Base-by-base conservation (phyloP, 1,140 invertebrate species). In the Drosophila athabasca region DNA sequence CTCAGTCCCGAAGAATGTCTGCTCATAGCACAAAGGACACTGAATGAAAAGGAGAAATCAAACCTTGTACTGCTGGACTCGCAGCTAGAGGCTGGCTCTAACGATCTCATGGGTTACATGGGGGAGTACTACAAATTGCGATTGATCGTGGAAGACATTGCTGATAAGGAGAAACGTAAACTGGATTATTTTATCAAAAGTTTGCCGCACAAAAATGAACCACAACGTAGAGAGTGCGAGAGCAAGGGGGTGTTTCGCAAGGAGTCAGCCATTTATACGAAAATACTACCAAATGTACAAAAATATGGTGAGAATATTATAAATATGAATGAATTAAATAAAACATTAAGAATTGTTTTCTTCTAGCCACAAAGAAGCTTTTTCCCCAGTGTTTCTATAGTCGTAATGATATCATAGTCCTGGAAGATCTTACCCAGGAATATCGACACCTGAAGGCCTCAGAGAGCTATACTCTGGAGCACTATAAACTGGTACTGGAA, bases 381-480 rank as follows among this genome's bases (percentile, higher is more conserved):
- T 91, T 49, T 67, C 76, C 90, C 0, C 43, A 57, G 17, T 90
- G 79, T 15, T 90, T 62, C 15, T 79, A 84, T 31, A 69, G 64
- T 43, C 68, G 90, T 0, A 43, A 60, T 2, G 88, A 93, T 68
- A 15, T 92, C 3, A 54, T 93, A 13, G 87, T 93, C 0, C 58
- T 93, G 2, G 92, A 93, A 50, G 92, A 93, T 31, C 68, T 93
- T 1, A 48, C 59, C 0, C 4, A 24, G 0, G 43, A 62, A 0
- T 90, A 87, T 17, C 91, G 92, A 13, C 79, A 91, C 6, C 67
- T 90, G 6, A 60, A 70, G 0, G 8, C 55, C 0, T 73, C 78
- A 1, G 79, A 92, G 0, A 76, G 72, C 5, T 87, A 91, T 54
- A 76, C 51, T 0, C 13, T 64, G 3, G 65, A 87, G 6, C 82